phyloP scores from a whole-genome alignment of 23 tunicate genomes.

The Trididemnum nubilum region DNA sequence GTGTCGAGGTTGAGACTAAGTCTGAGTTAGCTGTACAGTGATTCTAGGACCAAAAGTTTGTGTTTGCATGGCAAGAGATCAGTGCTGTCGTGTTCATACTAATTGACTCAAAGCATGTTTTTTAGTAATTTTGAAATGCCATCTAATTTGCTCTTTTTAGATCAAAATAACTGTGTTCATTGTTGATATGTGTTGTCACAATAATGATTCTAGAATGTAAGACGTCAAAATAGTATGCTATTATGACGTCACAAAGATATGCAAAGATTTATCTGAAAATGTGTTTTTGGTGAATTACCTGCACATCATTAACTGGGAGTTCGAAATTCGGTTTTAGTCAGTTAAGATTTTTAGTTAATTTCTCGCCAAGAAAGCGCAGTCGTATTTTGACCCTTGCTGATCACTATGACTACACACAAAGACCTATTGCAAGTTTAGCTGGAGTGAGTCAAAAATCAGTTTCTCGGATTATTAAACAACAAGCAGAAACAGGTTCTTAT shows the following conservation, averaged over 20 bases:
- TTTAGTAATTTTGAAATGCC: no score
- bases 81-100: constrained; percentile 17
- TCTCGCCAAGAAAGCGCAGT: constrained; percentile 25
- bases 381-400: constrained; percentile 13
- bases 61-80: no score
- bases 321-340: background rate
- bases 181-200: background rate
- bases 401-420: constrained; percentile 9
- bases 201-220: background rate
- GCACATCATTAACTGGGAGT: no score
- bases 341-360: background rate
- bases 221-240: background rate
- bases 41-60: no score
- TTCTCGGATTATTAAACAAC: constrained; percentile 25
- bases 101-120: constrained; percentile 28
- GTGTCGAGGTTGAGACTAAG: no score
- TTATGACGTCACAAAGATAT: constrained; percentile 12
- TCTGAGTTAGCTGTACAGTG: no score
- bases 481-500: constrained; percentile 29
- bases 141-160: background rate
- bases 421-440: background rate
- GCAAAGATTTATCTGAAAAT: background rate
- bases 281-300: background rate
- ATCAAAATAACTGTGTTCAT: background rate
- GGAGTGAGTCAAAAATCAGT: constrained; percentile 25